Evolutionary conservation across 2,888 invertebrate genomes (phyloP).

Genomic region (Perdita meconis): DNA sequence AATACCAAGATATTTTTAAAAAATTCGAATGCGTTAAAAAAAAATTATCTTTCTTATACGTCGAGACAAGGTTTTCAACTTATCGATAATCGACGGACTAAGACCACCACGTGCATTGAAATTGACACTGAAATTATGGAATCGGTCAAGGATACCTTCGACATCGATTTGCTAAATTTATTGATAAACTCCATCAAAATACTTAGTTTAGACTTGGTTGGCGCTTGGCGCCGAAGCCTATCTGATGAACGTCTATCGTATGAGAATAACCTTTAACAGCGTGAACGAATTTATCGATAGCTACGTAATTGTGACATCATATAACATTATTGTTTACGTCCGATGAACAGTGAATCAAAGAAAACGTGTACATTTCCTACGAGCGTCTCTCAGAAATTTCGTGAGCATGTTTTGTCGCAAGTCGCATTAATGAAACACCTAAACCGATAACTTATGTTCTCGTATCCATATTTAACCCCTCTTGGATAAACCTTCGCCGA

Average conservation of each 20-base stretch:
- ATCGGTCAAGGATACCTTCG: conserved; percentile 25
- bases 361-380: neutral
- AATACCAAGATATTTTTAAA: too few species aligned
- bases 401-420: neutral
- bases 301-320: neutral
- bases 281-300: neutral
- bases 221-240: neutral
- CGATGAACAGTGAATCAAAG: neutral
- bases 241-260: conserved; percentile 3
- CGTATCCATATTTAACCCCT: conserved; percentile 26
- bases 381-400: neutral
- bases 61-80: too few species aligned
- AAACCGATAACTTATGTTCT: conserved; percentile 34
- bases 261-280: conserved; percentile 8
- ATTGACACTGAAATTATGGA: conserved; percentile 17
- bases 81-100: neutral
- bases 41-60: too few species aligned
- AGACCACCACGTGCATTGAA: conserved; percentile 13
- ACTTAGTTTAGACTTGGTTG: conserved; percentile 16
- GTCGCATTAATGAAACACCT: conserved; percentile 34
- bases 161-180: conserved; percentile 17
- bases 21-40: too few species aligned
- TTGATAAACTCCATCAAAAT: conserved; percentile 17
- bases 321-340: neutral
- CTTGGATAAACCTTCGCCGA: conserved; percentile 2